Evolutionary conservation across 2,888 invertebrate genomes (phyloP).

Genomic region (Nematopogon swammerdamellus): DNA sequence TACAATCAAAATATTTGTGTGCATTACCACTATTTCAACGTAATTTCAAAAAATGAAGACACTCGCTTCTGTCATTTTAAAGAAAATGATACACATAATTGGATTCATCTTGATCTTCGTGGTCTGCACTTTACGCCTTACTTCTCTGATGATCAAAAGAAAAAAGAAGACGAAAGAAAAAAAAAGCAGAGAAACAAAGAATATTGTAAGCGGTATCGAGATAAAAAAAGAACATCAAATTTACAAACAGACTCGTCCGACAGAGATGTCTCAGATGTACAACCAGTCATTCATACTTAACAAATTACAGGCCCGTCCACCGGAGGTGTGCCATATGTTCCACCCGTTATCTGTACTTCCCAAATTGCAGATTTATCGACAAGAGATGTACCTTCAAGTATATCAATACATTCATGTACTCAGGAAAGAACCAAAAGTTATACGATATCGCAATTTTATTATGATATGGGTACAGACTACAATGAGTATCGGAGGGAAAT

Average conservation of each 20-base stretch:
- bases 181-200: too few relatives aligned
- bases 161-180: slow-evolving; percentile 6
- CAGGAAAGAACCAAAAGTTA: slow-evolving; percentile 17
- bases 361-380: slow-evolving; percentile 7
- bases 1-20: too few relatives aligned
- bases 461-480: slow-evolving; percentile 20
- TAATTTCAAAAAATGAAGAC: too few relatives aligned
- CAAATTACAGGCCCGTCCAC: slow-evolving; percentile 11
- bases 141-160: slow-evolving; percentile 5
- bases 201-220: too few relatives aligned
- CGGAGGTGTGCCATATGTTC: slow-evolving; percentile 6
- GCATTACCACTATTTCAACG: too few relatives aligned
- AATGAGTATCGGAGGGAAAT: slow-evolving; percentile 24
- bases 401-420: slow-evolving; percentile 8
- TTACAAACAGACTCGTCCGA: slow-evolving; percentile 10
- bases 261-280: slow-evolving; percentile 11
- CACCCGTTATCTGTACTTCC: slow-evolving; percentile 2
- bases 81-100: too few relatives aligned
- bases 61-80: too few relatives aligned
- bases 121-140: too few relatives aligned
- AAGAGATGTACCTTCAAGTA: slow-evolving; percentile 5
- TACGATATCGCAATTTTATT: slow-evolving; percentile 25
- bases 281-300: slow-evolving; percentile 12
- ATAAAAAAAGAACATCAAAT: too few relatives aligned
- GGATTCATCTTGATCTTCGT: too few relatives aligned